These are phyloP conservation scores for Tenthredo distinguenda DNA, from an alignment of 2,888 invertebrate species.

Conservation along the genomic window DNA sequence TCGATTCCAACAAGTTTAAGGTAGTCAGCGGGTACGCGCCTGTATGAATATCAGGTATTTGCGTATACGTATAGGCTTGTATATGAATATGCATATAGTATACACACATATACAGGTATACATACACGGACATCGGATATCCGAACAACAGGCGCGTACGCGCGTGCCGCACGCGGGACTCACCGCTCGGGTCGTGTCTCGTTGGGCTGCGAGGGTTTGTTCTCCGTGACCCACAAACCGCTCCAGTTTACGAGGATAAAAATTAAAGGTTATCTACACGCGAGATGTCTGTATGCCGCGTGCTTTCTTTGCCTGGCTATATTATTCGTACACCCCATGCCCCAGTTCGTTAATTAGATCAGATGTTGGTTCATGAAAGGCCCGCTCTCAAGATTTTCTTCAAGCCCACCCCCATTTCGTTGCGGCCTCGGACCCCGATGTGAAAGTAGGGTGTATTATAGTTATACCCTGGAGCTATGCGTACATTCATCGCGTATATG, in stretches of 20 bases:
- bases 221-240: slow-evolving; percentile 6
- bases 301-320: neutral
- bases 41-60: neutral
- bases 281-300: neutral
- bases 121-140: neutral
- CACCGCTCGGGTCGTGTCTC: neutral
- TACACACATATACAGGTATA: neutral
- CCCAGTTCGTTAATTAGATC: neutral
- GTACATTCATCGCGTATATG: neutral
- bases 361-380: neutral
- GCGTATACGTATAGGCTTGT: neutral
- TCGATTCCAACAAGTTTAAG: neutral
- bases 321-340: neutral
- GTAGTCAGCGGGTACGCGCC: neutral
- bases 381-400: neutral
- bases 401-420: neutral
- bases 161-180: neutral
- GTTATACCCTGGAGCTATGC: no score
- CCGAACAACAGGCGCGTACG: neutral
- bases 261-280: neutral
- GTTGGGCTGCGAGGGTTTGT: neutral
- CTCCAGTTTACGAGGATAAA: neutral
- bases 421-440: neutral
- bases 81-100: neutral
- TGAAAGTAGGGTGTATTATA: no score